Evolutionary conservation across 2,888 invertebrate species (phyloP).

Genomic region (Drosophila fungiperda): DNA sequence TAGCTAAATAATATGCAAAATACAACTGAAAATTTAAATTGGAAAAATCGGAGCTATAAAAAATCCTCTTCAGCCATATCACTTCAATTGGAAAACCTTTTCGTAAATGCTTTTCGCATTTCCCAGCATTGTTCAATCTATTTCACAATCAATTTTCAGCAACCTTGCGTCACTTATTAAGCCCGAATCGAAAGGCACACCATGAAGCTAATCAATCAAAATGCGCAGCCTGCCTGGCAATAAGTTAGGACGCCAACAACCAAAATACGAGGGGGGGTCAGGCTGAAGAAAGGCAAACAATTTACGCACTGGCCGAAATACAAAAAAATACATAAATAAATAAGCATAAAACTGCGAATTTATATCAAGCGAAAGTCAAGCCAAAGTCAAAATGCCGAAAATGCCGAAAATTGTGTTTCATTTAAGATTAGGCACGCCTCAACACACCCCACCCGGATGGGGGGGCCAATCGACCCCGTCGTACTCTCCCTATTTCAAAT

Average conservation of each 20-base stretch:
- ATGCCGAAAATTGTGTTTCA: constrained; percentile 23
- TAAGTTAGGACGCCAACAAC: constrained; percentile 27
- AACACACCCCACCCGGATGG: no score
- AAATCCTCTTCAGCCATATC: constrained; percentile 35
- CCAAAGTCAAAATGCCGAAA: constrained; percentile 26
- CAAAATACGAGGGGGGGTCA: neutral
- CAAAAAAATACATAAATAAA: constrained; percentile 43
- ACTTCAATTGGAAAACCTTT: constrained; percentile 6
- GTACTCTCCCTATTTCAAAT: constrained; percentile 8
- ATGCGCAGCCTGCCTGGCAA: constrained; percentile 45
- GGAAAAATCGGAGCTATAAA: constrained; percentile 1
- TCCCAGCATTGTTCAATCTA: constrained; percentile 35
- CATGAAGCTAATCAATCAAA: constrained; percentile 64
- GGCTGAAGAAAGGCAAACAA: constrained; percentile 3
- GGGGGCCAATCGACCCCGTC: neutral
- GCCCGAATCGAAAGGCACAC: constrained; percentile 19
- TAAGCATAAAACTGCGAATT: constrained; percentile 42
- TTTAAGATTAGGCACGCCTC: constrained; percentile 23
- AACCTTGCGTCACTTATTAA: constrained; percentile 11
- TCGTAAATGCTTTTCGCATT: constrained; percentile 7
- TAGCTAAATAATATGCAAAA: constrained; percentile 7
- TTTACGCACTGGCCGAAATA: constrained; percentile 26
- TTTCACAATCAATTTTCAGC: constrained; percentile 53
- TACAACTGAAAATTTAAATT: constrained; percentile 10
- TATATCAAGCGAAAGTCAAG: constrained; percentile 23